Conservation (phyloP, 2,888 invertebrate species). For the Carcina quercana region DNA sequence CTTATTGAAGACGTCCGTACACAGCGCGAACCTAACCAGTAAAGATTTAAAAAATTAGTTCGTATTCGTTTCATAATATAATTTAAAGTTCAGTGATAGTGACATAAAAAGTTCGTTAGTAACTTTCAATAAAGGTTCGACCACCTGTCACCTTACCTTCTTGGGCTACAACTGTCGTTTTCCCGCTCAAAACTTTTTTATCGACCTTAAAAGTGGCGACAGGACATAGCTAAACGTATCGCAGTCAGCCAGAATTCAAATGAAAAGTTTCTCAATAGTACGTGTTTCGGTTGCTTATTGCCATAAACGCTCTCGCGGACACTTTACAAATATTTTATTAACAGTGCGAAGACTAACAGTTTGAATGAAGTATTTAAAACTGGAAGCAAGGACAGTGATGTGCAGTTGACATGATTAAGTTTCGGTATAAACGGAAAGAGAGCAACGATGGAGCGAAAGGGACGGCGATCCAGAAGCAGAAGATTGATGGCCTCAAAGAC, state of each 20-base stretch:
- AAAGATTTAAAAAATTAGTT: slow-evolving; percentile 11
- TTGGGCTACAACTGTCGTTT: slow-evolving; percentile 38
- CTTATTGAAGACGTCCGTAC: slow-evolving; percentile 38
- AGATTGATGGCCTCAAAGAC: slow-evolving; percentile 59
- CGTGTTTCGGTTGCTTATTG: slow-evolving; percentile 64
- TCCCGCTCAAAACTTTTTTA: slow-evolving; percentile 46
- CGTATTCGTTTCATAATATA: slow-evolving; percentile 1
- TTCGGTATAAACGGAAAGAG: slow-evolving; percentile 79
- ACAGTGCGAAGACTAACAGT: too few relatives aligned
- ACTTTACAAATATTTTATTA: slow-evolving; percentile 27
- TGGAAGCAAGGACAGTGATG: slow-evolving; percentile 23
- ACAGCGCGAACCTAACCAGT: slow-evolving; percentile 12
- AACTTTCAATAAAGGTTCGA: slow-evolving; percentile 18
- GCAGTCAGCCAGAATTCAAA: slow-evolving; percentile 42
- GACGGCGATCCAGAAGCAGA: slow-evolving; percentile 61
- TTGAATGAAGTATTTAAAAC: too few relatives aligned
- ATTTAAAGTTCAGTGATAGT: slow-evolving; percentile 25
- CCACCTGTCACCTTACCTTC: slow-evolving; percentile 47
- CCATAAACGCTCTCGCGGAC: slow-evolving; percentile 35
- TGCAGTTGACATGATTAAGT: slow-evolving; percentile 76
- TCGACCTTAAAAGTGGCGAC: slow-evolving; percentile 16
- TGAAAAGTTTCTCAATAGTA: slow-evolving; percentile 45
- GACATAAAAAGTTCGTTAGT: slow-evolving; percentile 34
- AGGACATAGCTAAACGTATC: slow-evolving; percentile 36
- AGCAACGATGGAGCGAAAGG: slow-evolving; percentile 46